Percentiles rank a stretch among this genome's conserved stretches.
Conservation (phyloP, 2,797 vertebrate genomes). For the Sebastes ruberrimus region DNA sequence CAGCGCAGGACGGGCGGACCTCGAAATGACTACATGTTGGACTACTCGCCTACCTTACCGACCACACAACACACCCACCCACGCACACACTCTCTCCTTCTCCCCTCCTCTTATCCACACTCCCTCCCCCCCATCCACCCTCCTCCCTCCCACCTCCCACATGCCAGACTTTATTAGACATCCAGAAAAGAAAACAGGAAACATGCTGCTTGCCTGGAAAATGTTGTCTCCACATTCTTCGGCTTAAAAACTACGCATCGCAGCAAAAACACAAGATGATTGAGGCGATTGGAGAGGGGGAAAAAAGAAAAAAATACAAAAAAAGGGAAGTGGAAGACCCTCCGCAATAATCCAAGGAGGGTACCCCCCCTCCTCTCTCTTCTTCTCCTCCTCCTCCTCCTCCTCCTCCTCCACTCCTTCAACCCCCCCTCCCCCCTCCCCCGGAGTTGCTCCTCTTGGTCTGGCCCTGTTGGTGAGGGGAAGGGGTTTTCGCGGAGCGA, state of each 20-base stretch:
- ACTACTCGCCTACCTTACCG: slow-evolving; percentile 31
- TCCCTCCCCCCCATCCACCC: not conserved
- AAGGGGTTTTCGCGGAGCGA: slow-evolving; percentile 70
- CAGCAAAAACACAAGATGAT: slow-evolving; percentile 45
- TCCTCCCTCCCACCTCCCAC: slow-evolving; percentile 50
- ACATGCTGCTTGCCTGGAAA: slow-evolving; percentile 90
- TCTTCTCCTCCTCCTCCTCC: slow-evolving; percentile 21
- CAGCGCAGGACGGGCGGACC: slow-evolving; percentile 26
- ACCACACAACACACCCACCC: slow-evolving; percentile 26
- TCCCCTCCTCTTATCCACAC: slow-evolving; percentile 12
- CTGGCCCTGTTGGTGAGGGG: slow-evolving; percentile 73
- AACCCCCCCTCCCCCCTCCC: slow-evolving; percentile 40
- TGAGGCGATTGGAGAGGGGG: slow-evolving; percentile 1
- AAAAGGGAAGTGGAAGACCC: slow-evolving; percentile 46
- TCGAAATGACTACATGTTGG: slow-evolving; percentile 34
- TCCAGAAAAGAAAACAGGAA: slow-evolving; percentile 85
- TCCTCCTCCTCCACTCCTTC: slow-evolving; percentile 13
- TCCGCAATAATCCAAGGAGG: slow-evolving; percentile 65
- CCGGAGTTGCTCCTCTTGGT: slow-evolving; percentile 65
- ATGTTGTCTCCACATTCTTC: slow-evolving; percentile 90
- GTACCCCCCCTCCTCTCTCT: slow-evolving; percentile 2
- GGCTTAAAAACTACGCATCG: slow-evolving; percentile 81
- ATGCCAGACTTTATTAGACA: slow-evolving; percentile 84
- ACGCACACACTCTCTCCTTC: not conserved
- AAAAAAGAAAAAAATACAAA: slow-evolving; percentile 10